Evolutionary conservation across 2,797 vertebrate genomes (phyloP), one percentile per base, ranked within the genome.

Genomic region (Periparus ater): DNA sequence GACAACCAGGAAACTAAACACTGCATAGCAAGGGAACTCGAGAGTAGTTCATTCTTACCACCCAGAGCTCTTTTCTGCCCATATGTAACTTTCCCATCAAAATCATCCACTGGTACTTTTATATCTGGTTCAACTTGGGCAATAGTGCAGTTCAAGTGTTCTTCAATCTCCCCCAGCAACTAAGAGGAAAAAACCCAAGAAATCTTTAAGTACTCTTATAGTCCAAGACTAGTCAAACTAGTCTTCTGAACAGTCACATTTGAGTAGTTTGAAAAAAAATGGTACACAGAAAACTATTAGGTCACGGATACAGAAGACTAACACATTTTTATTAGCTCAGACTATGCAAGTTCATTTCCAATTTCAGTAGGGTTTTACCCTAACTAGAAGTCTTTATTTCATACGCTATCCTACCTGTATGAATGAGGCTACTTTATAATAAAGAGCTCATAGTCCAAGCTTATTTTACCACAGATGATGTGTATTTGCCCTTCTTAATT

Each of bases 61-160:
- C 98, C 99, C 68, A 97, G 5, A 13, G 98, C 97, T 88, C 97
- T 98, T 88, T 98, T 99, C 80, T 99, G 98, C 30, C 99, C 99
- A 8, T 99, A 99, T 5, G 98, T 98, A 85, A 99, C 99, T 88
- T 99, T 99, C 53, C 99, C 99, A 90, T 99, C 99, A 96, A 99
- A 99, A 72, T 99, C 99, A 94, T 99, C 99, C 84, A 99, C 51
- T 1, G 99, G 99, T 11, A 99, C 98, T 97, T 99, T 99, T 89
- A 99, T 98, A 94, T 99, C 99, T 7, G 98, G 97, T 97, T 99
- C 99, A 91, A 99, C 99, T 95, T 99, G 99, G 45, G 99, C 98
- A 96, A 99, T 99, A 96, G 99, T 99, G 96, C 99, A 99, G 89
- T 99, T 99, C 76, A 99, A 97, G 93, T 99, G 99, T 18, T 99